Conservation (phyloP, 2,797 vertebrate genomes). For the Gorsachius magnificus region DNA sequence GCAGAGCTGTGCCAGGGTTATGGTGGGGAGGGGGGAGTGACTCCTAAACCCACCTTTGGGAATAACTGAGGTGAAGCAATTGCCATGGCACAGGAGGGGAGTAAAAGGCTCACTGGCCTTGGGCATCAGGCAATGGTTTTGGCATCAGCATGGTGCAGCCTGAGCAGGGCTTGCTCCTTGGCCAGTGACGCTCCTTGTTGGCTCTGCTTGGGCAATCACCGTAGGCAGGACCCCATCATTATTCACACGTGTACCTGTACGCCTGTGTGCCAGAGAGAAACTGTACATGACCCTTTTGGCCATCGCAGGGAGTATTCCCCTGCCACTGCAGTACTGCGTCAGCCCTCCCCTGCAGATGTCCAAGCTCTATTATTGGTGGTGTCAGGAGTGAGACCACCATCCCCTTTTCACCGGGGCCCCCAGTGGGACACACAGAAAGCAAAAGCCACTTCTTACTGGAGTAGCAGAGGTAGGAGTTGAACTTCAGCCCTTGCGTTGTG, state of each 20-base stretch:
- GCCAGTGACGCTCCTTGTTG: background rate
- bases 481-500: background rate
- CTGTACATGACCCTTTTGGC: background rate
- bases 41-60: background rate
- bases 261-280: background rate
- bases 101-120: background rate
- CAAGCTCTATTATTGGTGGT: rapidly evolving
- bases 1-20: background rate
- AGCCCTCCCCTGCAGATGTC: rapidly evolving
- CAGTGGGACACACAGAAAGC: background rate
- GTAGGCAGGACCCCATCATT: background rate
- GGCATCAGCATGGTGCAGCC: background rate
- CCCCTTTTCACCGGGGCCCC: background rate
- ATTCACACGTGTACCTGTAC: rapidly evolving
- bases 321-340: no score
- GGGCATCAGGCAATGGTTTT: background rate
- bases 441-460: background rate
- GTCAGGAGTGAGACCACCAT: rapidly evolving
- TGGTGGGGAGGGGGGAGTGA: rapidly evolving
- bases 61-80: background rate
- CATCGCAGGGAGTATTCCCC: rapidly evolving
- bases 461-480: background rate
- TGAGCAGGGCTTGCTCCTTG: background rate
- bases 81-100: background rate
- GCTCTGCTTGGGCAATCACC: rapidly evolving